Evolutionary conservation across 2,797 vertebrate genomes (phyloP).

Genomic region (Cetoscarus ocellatus): DNA sequence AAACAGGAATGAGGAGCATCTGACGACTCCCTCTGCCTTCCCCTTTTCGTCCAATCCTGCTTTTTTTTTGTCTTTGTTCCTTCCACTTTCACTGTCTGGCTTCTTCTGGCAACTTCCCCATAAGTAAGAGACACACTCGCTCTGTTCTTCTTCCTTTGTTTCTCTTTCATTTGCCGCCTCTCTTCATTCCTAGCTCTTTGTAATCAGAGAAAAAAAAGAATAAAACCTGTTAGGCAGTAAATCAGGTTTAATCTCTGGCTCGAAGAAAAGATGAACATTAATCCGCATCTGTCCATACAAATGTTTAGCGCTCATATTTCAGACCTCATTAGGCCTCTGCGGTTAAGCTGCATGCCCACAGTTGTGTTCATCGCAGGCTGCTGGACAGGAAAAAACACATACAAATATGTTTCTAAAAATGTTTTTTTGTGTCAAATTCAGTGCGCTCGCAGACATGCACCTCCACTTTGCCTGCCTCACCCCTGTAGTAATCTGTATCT

Average conservation of each 20-base stretch:
- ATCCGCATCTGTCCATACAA: conserved; percentile 88
- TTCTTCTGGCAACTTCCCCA: conserved; percentile 67
- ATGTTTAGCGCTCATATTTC: conserved; percentile 85
- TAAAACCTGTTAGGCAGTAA: conserved; percentile 81
- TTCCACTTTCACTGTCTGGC: conserved; percentile 71
- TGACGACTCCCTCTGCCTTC: conserved; percentile 72
- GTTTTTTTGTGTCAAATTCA: conserved; percentile 17
- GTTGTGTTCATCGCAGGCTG: conserved; percentile 33
- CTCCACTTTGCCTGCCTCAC: conserved; percentile 23
- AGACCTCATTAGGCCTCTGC: conserved; percentile 65
- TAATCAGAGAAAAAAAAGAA: conserved; percentile 67
- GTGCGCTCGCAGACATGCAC: conserved; percentile 28
- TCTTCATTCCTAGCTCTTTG: conserved; percentile 59
- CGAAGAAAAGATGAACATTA: conserved; percentile 87
- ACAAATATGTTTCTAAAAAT: conserved; percentile 17
- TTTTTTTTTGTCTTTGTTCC: conserved; percentile 63
- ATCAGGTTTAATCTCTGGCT: conserved; percentile 86
- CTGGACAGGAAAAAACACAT: conserved; percentile 15
- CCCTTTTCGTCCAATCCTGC: conserved; percentile 58
- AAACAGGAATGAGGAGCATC: conserved; percentile 74
- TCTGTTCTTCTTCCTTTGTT: conserved; percentile 54
- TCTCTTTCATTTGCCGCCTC: conserved; percentile 52
- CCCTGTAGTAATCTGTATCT: conserved; percentile 33
- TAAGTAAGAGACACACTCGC: conserved; percentile 59
- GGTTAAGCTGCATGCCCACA: conserved; percentile 61